phyloP scores from a whole-genome alignment of 2,888 invertebrate genomes.

The Dugesia japonica region DNA sequence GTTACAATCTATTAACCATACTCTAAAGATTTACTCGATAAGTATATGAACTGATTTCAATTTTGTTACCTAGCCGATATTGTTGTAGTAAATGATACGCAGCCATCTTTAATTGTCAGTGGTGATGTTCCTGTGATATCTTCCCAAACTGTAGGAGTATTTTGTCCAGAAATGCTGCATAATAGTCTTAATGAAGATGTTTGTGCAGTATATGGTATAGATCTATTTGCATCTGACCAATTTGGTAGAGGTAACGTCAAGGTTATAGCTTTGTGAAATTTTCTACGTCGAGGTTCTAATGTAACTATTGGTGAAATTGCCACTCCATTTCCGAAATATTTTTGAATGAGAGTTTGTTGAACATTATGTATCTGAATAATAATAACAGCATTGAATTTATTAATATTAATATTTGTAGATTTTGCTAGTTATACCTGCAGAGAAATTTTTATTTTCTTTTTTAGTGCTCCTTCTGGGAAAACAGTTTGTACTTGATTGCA shows the following conservation, averaged over 20 bases:
- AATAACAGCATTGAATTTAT: neutral
- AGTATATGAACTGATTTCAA: neutral
- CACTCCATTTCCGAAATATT: conserved; percentile 87
- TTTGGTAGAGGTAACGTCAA: conserved; percentile 93
- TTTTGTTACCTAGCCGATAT: conserved; percentile 20
- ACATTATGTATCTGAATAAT: conserved; percentile 90
- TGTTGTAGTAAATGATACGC: conserved; percentile 29
- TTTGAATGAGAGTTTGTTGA: conserved; percentile 81
- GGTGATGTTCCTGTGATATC: conserved; percentile 30
- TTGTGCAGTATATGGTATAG: conserved; percentile 36
- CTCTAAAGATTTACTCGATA: conserved; percentile 48
- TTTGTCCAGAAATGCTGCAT: conserved; percentile 30
- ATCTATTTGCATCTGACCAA: conserved; percentile 38
- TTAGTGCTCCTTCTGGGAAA: conserved; percentile 92
- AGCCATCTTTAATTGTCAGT: conserved; percentile 12
- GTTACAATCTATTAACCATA: conserved; percentile 98
- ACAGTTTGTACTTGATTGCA: conserved; percentile 98
- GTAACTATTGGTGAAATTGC: conserved; percentile 98
- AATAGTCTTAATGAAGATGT: conserved; percentile 27
- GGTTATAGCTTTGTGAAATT: conserved; percentile 98
- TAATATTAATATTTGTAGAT: too few species aligned
- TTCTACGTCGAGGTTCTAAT: conserved; percentile 87
- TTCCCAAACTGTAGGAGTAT: conserved; percentile 30
- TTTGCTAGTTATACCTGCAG: conserved; percentile 65
- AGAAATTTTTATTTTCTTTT: conserved; percentile 98